Percentiles rank a stretch among this genome's conserved stretches.
These are phyloP conservation scores for Python bivittatus DNA, from an alignment of 2,113 vertebrate species.

Conservation along the genomic window DNA sequence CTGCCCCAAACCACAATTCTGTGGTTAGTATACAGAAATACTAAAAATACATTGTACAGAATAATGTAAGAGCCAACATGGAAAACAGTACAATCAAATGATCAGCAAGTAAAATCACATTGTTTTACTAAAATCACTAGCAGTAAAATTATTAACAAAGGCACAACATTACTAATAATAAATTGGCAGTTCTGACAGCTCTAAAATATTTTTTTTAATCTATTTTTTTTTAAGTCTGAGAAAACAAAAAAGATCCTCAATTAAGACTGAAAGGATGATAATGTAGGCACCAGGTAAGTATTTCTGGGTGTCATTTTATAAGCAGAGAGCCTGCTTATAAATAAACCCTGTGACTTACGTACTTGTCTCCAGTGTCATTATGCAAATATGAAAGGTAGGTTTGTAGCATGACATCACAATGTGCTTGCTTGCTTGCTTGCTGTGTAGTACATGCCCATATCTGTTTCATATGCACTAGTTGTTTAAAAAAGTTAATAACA, in stretches of 20 bases:
- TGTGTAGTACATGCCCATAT: neutral
- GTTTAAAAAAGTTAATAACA: neutral
- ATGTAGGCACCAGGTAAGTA: neutral
- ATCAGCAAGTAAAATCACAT: neutral
- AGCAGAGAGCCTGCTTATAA: neutral
- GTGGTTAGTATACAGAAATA: neutral
- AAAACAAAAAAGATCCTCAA: neutral
- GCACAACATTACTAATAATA: neutral
- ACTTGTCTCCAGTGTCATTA: neutral
- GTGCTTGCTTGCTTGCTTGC: neutral
- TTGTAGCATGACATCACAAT: neutral
- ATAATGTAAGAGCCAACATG: neutral
- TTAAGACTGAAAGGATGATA: neutral
- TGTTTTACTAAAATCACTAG: neutral
- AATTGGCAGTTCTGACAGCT: neutral
- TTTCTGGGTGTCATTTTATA: neutral
- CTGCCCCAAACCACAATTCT: neutral
- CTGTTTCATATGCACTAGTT: neutral
- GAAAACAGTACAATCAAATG: neutral
- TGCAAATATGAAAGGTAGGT: neutral
- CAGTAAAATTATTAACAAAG: neutral
- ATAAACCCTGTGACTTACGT: neutral
- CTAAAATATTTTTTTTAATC: neutral
- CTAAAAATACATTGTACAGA: neutral
- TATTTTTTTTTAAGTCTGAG: neutral